These are phyloP conservation scores for Sebastiscus albofasciatus DNA, from an alignment of 2,797 vertebrate species.

Conservation along the genomic window DNA sequence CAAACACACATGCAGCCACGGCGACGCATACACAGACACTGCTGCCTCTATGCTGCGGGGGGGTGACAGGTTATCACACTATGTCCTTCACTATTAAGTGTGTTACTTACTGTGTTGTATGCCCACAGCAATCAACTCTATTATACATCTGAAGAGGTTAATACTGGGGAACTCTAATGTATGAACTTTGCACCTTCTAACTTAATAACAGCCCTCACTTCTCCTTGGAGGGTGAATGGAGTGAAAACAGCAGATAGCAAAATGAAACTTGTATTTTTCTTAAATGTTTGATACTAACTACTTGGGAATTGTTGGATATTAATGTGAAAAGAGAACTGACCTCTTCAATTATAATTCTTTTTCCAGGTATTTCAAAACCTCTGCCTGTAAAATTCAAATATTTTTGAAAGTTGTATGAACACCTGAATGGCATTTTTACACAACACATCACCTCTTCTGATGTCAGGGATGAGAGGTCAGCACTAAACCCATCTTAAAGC, in stretches of 20 bases:
- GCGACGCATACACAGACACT: constrained; percentile 20
- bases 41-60: not conserved
- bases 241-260: not conserved
- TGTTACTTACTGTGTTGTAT: not conserved
- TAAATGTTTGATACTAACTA: not conserved
- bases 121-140: not conserved
- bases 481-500: too few relatives aligned
- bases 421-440: not conserved
- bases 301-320: not conserved
- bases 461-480: not conserved
- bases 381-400: not conserved
- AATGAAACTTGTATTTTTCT: not conserved
- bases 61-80: constrained; percentile 24
- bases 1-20: constrained; percentile 47
- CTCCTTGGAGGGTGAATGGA: not conserved
- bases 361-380: not conserved
- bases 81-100: constrained; percentile 47
- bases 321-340: not conserved
- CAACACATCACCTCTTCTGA: not conserved
- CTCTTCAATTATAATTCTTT: not conserved
- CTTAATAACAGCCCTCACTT: not conserved
- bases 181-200: not conserved
- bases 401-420: not conserved
- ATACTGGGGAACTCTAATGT: not conserved
- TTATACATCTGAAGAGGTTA: not conserved